Percentiles rank a stretch among this genome's conserved stretches.
Evolutionary conservation across 37 sponge, comb jelly and placozoan genomes (phyloP).

Genomic region (Agelas oroides): DNA sequence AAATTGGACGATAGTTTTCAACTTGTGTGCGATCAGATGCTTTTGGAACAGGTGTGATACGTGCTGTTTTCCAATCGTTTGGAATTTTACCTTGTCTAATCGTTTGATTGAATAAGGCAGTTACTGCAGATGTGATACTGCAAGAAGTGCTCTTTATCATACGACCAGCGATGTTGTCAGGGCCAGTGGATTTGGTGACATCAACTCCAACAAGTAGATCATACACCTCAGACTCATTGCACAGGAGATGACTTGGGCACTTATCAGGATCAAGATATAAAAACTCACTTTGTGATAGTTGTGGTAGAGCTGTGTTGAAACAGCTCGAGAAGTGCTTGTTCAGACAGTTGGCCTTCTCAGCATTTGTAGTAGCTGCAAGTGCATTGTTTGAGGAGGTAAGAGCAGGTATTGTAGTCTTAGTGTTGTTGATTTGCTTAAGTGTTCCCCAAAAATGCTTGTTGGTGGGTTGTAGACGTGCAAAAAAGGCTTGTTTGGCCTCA

Average conservation of each 20-base stretch:
- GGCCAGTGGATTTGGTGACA: neutral
- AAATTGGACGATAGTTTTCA: constrained; percentile 39
- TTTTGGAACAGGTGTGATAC: constrained; percentile 28
- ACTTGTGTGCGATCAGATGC: no score
- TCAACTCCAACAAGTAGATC: neutral
- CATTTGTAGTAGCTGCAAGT: no score
- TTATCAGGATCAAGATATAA: neutral
- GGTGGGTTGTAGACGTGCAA: no score
- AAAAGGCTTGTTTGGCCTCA: no score
- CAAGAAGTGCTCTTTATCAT: constrained; percentile 13
- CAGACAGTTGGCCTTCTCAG: no score
- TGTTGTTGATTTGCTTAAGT: no score
- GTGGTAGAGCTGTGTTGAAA: no score
- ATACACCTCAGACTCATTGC: neutral
- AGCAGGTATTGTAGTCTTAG: no score
- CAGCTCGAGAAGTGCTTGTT: no score
- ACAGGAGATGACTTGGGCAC: constrained; percentile 12
- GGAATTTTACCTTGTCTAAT: neutral
- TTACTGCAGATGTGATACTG: neutral
- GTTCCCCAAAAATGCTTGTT: no score
- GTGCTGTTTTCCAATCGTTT: neutral
- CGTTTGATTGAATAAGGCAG: constrained; percentile 5
- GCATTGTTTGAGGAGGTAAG: no score
- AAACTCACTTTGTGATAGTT: no score
- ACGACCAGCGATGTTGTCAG: neutral